Evolutionary conservation across 2,113 vertebrate genomes (phyloP), one percentile per base, ranked within the genome.

Genomic region (Marmota monax): DNA sequence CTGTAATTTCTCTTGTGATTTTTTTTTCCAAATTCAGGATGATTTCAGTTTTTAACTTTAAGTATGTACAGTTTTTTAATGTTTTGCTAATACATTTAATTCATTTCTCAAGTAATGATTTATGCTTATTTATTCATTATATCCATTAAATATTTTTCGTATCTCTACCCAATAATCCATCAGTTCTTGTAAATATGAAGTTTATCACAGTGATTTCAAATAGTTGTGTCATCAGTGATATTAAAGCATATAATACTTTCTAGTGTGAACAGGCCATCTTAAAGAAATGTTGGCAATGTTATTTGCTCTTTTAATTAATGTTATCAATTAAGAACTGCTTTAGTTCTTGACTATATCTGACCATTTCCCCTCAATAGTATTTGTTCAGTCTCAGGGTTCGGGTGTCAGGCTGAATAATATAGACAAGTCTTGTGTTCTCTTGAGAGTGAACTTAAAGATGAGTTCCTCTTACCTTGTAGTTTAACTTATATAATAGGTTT

Each of bases 11-110:
- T 87, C 37, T 51, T 73, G 6, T 48, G 34, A 12, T 83, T 84
- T 7, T 45, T 39, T 45, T 98, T n/a, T 86, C 58, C 29, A 83
- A 69, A 85, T 73, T 88, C 63, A 88, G 53, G 32, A 32, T 56
- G 67, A 72, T 34, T 91, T 95, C 16, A 87, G 23, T 80, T 87
- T 72, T 80, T 84, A 17, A 1, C 2, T 4, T 93, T 56, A 56
- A 34, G 70, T 77, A 8, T 85, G 7, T 56, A 22, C 14, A 79
- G 17, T 58, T 8, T 76, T 86, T 80, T 0, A 1, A 88, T 87
- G 7, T 34, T 61, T 82, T 76, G 12, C 9, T 90, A 51, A 48
- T 67, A 32, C 0, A 56, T 94, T 76, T 84, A 4, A 63, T 61
- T 63, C 22, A 29, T 16, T 85, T 93, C 63, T 78, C n/a, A 93